A percentile compares a stretch with the other conserved stretches of the same genome.
These are phyloP conservation scores for Onychostruthus taczanowskii DNA, from an alignment of 2,113 vertebrate genomes.

Conservation along the genomic window DNA sequence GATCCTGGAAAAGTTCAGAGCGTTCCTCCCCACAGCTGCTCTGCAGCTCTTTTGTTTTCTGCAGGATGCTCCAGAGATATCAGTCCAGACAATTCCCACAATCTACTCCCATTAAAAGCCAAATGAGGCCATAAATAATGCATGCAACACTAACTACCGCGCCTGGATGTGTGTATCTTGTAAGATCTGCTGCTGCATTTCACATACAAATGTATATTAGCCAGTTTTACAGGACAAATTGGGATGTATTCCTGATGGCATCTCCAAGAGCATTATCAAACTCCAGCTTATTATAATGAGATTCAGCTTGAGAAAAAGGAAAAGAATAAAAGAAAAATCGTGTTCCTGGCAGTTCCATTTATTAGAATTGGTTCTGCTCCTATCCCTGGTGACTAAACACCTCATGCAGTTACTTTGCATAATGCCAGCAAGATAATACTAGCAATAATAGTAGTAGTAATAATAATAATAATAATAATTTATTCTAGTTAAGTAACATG, in stretches of 20 bases:
- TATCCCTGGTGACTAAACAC: not conserved
- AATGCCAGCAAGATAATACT: not conserved
- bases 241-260: not conserved
- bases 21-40: not conserved
- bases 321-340: not conserved
- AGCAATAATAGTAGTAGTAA: not conserved
- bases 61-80: not conserved
- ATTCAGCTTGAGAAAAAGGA: not conserved
- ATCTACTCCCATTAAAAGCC: slow-evolving; percentile 7
- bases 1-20: not conserved
- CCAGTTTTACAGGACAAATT: not conserved
- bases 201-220: slow-evolving; percentile 4
- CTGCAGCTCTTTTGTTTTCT: not conserved
- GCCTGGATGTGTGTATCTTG: not conserved
- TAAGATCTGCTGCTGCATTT: slow-evolving; percentile 1
- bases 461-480: not conserved
- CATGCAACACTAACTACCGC: not conserved
- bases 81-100: not conserved
- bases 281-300: not conserved
- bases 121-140: slow-evolving; percentile 44
- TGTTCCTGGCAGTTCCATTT: not conserved
- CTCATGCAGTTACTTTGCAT: not conserved
- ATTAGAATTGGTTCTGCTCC: not conserved
- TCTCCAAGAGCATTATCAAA: not conserved
- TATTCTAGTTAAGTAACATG: not conserved